phyloP scores from a whole-genome alignment of 2,113 vertebrate genomes.

The Nestor notabilis region DNA sequence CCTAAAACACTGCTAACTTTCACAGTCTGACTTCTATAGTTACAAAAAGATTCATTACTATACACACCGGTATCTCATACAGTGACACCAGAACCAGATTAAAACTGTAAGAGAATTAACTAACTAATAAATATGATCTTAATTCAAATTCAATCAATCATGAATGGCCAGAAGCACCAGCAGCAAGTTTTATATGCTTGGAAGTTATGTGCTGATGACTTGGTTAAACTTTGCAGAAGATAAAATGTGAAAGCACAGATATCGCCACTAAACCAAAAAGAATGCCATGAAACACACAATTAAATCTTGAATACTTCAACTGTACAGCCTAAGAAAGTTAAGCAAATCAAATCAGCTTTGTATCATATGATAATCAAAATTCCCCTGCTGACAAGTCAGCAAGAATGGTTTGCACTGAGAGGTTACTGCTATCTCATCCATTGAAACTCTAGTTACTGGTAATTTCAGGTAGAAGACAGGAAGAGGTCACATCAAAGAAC shows the following conservation, averaged over 20 bases:
- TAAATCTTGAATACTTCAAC: background rate
- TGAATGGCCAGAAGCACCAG: background rate
- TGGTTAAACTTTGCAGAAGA: background rate
- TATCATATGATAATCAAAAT: background rate
- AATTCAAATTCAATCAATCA: background rate
- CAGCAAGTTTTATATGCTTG: background rate
- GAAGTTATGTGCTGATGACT: background rate
- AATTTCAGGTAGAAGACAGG: background rate
- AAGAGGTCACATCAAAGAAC: background rate
- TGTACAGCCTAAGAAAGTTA: background rate
- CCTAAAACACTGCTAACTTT: background rate
- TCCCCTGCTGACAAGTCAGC: background rate
- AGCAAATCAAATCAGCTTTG: background rate
- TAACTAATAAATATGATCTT: background rate
- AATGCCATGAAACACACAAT: background rate
- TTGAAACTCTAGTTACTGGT: background rate
- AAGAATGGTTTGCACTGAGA: background rate
- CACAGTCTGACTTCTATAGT: fast-evolving
- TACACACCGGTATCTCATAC: background rate
- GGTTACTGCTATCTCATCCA: background rate
- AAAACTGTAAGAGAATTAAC: background rate
- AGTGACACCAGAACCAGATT: background rate
- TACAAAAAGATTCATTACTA: background rate
- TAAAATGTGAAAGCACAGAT: background rate
- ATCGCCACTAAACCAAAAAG: background rate